These are phyloP conservation scores for Drosophila pegasa DNA, from an alignment of 2,888 invertebrate genomes.

Conservation along the genomic window DNA sequence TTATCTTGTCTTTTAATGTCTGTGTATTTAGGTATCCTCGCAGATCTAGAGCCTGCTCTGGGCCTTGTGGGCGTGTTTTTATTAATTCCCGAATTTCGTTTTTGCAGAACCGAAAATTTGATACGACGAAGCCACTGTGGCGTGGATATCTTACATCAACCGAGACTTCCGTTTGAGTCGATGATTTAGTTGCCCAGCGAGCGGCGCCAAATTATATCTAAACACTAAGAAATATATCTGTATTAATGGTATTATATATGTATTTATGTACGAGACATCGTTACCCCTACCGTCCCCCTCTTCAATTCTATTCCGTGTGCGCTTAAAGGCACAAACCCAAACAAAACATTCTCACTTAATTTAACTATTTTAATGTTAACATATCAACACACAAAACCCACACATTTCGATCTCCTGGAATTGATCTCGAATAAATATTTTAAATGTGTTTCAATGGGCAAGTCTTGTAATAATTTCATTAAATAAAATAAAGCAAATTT, in stretches of 20 bases:
- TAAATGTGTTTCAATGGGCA: slow-evolving; percentile 35
- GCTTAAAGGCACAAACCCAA: slow-evolving; percentile 43
- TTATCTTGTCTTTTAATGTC: slow-evolving; percentile 44
- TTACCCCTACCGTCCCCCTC: slow-evolving; percentile 41
- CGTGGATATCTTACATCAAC: slow-evolving; percentile 81
- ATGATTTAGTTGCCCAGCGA: slow-evolving; percentile 63
- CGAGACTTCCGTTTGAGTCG: slow-evolving; percentile 83
- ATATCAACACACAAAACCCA: slow-evolving; percentile 60
- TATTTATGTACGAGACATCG: slow-evolving; percentile 57
- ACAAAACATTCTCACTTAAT: slow-evolving; percentile 5
- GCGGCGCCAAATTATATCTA: slow-evolving; percentile 7
- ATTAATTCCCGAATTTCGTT: slow-evolving; percentile 49
- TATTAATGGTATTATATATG: slow-evolving; percentile 39
- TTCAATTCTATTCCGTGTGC: slow-evolving; percentile 34
- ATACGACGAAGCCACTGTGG: slow-evolving; percentile 83
- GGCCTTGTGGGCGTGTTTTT: background rate
- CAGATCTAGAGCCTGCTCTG: slow-evolving; percentile 15
- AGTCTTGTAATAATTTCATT: background rate
- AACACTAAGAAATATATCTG: slow-evolving; percentile 38
- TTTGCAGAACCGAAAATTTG: slow-evolving; percentile 82
- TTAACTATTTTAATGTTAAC: slow-evolving; percentile 47
- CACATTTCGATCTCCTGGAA: slow-evolving; percentile 46
- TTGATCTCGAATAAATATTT: slow-evolving; percentile 70
- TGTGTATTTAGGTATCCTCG: slow-evolving; percentile 24
- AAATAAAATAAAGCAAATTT: too few relatives aligned